Evolutionary conservation across 2,113 vertebrate species (phyloP), one percentile per base, ranked within the genome.

Genomic region (Serilophus lunatus): DNA sequence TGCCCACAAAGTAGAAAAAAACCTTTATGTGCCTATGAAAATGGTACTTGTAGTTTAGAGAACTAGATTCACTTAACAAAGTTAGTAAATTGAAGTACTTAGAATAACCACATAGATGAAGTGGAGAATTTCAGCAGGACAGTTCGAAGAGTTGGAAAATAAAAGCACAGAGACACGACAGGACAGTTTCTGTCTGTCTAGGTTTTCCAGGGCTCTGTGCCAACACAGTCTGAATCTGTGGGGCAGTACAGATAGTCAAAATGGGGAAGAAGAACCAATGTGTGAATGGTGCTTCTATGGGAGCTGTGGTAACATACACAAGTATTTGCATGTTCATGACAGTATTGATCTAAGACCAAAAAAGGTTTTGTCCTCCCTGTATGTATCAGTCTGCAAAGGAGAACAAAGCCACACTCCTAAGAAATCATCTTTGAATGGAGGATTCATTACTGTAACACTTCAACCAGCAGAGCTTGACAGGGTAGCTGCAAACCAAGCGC

Each of bases 261-360:
- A 42, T 10, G 18, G 10, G 36, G 49, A 28, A 56, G 82, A 82
- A 79, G 76, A 0, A 6, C 16, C 35, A n/a, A 3, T 2, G 5
- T 56, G 51, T 75, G 77, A 85, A 68, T 17, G 49, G n/a, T 61
- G 66, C 75, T 76, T 88, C 82, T 77, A 72, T n/a, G 59, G 81
- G 51, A 93, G 65, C 81, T 88, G 49, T 25, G 63, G 49, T 72
- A 87, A 72, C n/a, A 72, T 20, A 78, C 25, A 56, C 31, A 63
- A 82, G 47, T 75, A 92, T 92, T 90, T 90, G 44, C 49, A 79
- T 85, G 88, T 82, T 95, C 70, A 82, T 68, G 72, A 56, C 57
- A 60, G 53, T 64, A 85, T 60, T 87, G 69, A 85, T 71, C 61
- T 78, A 87, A 87, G 49, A 63, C n/a, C 38, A 60, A 83, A 61